Base-by-base conservation (phyloP, 2,888 invertebrate species). In the Nebria salina region DNA sequence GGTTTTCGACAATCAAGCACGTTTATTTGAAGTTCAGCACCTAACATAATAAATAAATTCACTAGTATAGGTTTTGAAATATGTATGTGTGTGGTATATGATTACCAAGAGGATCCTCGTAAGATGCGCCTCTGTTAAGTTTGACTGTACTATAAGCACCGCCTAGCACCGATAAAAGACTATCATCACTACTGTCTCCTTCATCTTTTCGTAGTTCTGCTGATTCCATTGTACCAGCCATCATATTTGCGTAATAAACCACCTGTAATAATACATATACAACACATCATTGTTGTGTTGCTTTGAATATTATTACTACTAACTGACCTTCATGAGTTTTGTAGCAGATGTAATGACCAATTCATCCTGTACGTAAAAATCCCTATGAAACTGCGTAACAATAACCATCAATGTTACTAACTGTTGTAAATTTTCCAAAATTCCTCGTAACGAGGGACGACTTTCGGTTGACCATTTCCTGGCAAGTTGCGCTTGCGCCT, bases 341-440 rank as follows among this genome's bases (percentile, higher is more conserved):
- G 97, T 96, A 1, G 97, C 95, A 82, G 94, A 93, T 20, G 95
- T 95, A 80, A 98, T 94, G 82, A 93, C 93, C 76, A 94, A 93
- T 84, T 97, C 96, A 86, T 97, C 96, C 87, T 97, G 96, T 73
- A 97, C 93, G 82, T 92, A 93, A 85, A 93, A 95, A 85, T 94
- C 93, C 73, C 92, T 88, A 42, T 92, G 92, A 87, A 94, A 94
- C 83, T 93, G 93, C 2, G 94, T 94, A 66, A 95, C 93, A 82
- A 97, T 94, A 9, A 97, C 95, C 87, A 95, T 92, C 25, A 97
- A 90, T 0, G 97, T 97, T 83, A 98, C 95, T 72, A 97, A 91
- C 87, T 97, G 97, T 86, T 98, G 98, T 20, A 97, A 90, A 34
- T 94, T 93, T 86, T 95, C 94, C 82, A 96, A 87, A 75, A 96